Evolutionary conservation across 1,140 invertebrate species (phyloP).

Genomic region (Conopomorpha cramerella): DNA sequence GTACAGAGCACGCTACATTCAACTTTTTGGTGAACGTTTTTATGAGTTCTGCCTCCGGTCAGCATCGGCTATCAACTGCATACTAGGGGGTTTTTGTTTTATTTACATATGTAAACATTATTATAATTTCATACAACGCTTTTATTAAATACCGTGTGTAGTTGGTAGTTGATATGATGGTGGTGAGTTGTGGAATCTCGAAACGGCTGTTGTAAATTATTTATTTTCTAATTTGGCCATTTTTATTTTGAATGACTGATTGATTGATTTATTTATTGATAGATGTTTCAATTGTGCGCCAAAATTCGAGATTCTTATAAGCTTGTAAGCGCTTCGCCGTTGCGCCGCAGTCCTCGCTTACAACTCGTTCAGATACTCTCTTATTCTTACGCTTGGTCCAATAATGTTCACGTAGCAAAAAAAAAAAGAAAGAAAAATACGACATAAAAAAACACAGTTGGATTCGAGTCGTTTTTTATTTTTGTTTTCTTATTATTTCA

Average conservation of each 20-base stretch:
- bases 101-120: constrained; percentile 21
- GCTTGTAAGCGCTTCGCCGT: constrained; percentile 52
- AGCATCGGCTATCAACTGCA: constrained; percentile 51
- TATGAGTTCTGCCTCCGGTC: constrained; percentile 25
- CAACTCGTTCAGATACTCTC: constrained; percentile 43
- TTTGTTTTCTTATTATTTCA: no score
- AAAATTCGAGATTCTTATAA: no score
- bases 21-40: constrained; percentile 27
- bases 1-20: no score
- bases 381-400: constrained; percentile 51
- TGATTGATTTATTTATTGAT: no score
- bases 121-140: constrained; percentile 19
- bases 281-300: no score
- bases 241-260: no score
- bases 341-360: constrained; percentile 51
- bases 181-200: constrained; percentile 39
- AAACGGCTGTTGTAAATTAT: no score
- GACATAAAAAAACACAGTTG: no score
- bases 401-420: constrained; percentile 55
- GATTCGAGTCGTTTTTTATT: no score
- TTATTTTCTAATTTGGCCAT: no score
- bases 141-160: constrained; percentile 24
- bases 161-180: constrained; percentile 53
- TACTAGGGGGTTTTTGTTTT: constrained; percentile 35
- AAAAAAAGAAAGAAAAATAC: no score